Evolutionary conservation across 1,140 invertebrate species (phyloP).

Genomic region (Pemphigus obesinymphae): DNA sequence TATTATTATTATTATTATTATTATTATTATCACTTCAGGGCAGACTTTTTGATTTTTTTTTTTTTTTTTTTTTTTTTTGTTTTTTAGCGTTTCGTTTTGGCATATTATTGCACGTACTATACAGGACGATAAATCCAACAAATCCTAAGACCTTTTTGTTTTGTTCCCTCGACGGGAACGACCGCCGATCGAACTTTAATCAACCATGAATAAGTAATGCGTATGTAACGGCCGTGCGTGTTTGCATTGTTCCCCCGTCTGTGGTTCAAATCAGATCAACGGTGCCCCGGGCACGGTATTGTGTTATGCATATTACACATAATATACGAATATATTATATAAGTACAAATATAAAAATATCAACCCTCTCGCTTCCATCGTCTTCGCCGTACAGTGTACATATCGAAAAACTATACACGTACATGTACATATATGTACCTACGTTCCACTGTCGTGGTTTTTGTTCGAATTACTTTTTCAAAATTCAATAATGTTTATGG

Average conservation of each 20-base stretch:
- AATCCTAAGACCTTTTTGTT: conserved; percentile 30
- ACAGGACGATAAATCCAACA: not conserved
- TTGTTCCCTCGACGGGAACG: not conserved
- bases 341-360: no score
- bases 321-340: not conserved
- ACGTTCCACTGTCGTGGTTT: not conserved
- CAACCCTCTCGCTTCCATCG: not conserved
- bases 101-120: not conserved
- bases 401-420: no score
- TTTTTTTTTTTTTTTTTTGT: not conserved
- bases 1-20: no score
- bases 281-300: not conserved
- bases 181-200: conserved; percentile 34
- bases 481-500: not conserved
- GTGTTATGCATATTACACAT: conserved; percentile 13
- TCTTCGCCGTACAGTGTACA: no score
- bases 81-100: not conserved
- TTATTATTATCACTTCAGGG: not conserved
- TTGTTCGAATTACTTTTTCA: not conserved
- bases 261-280: conserved; percentile 41
- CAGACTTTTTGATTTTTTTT: not conserved
- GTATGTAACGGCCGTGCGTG: conserved; percentile 13
- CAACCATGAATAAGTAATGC: conserved; percentile 40
- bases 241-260: conserved; percentile 36
- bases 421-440: no score